Evolutionary conservation across 2,888 invertebrate species (phyloP).

Genomic region (Junonia oenone): DNA sequence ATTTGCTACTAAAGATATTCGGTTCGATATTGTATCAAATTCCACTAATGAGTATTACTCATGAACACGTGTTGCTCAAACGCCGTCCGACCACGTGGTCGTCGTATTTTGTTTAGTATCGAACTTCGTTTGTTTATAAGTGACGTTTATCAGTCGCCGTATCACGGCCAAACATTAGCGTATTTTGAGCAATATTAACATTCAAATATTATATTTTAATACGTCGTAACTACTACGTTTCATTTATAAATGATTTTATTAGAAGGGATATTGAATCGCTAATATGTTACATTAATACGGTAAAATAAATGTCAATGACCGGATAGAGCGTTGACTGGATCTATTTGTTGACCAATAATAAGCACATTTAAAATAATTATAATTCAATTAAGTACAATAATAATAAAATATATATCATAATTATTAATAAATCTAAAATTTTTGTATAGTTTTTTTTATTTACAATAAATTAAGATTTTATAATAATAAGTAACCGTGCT

Average conservation of each 20-base stretch:
- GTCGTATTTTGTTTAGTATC: conserved; percentile 16
- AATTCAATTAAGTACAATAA: no score
- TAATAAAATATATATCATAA: no score
- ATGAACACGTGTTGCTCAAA: conserved; percentile 15
- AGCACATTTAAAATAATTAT: no score
- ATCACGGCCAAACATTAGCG: conserved; percentile 2
- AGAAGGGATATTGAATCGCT: neutral
- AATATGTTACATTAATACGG: neutral
- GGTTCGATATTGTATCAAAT: neutral
- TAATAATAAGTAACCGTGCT: neutral
- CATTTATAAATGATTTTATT: neutral
- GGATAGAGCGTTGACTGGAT: neutral
- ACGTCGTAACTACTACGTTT: neutral
- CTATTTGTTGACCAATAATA: neutral
- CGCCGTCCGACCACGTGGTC: conserved; percentile 20
- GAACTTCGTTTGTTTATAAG: conserved; percentile 13
- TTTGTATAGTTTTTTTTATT: no score
- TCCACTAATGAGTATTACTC: neutral
- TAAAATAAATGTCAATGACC: conserved; percentile 1
- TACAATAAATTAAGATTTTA: no score
- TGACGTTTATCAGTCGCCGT: conserved; percentile 9
- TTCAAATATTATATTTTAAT: neutral
- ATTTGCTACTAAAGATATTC: neutral
- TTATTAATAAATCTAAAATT: no score
- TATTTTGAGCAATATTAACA: neutral